A percentile compares a stretch with the other conserved stretches of the same genome.
phyloP scores from a whole-genome alignment of 2,113 vertebrate species.

The Phaethornis superciliosus region DNA sequence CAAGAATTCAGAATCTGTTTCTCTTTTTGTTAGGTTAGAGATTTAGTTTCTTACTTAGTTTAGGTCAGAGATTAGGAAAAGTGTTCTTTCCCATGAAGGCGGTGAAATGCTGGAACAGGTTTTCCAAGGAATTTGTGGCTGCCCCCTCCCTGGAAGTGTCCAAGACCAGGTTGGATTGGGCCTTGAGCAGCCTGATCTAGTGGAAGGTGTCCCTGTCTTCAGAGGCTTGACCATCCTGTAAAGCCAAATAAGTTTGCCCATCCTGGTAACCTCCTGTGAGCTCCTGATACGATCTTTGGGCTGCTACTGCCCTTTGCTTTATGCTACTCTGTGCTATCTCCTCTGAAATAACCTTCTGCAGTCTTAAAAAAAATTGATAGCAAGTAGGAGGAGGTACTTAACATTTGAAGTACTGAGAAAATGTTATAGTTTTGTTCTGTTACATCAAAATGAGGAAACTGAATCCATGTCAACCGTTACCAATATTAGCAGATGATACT shows the following conservation, averaged over 20 bases:
- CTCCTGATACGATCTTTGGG: not conserved
- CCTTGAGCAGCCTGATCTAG: too few relatives aligned
- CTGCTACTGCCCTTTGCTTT: not conserved
- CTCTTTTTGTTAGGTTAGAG: not conserved
- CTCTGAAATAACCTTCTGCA: not conserved
- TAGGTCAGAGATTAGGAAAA: too few relatives aligned
- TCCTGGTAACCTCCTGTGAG: not conserved
- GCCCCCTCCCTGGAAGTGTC: too few relatives aligned
- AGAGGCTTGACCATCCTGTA: not conserved
- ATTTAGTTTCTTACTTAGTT: too few relatives aligned
- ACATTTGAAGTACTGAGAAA: not conserved
- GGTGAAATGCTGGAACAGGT: too few relatives aligned
- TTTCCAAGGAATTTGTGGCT: too few relatives aligned
- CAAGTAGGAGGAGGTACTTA: not conserved
- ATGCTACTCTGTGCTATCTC: not conserved
- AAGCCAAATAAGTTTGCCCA: not conserved
- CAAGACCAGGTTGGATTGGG: too few relatives aligned
- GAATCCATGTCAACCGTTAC: not conserved
- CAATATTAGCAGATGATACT: not conserved
- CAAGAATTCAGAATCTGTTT: not conserved
- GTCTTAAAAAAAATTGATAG: not conserved
- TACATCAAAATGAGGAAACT: not conserved
- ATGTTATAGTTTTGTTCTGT: not conserved
- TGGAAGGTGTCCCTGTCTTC: not conserved
- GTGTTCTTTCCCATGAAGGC: too few relatives aligned